Conservation (phyloP, 1,140 invertebrate species). For the Melanaphis sacchari region DNA sequence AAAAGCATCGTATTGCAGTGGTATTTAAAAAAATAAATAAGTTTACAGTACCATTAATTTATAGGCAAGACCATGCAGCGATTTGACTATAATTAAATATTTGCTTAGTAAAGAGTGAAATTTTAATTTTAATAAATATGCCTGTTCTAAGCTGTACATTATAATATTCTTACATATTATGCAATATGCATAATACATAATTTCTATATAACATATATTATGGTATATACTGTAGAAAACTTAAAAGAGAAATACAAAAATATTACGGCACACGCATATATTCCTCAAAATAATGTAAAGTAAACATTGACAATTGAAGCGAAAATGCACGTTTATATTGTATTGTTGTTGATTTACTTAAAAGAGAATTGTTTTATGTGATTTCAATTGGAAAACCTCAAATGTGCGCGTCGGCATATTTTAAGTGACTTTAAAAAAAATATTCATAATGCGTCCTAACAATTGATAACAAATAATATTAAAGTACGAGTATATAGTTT, state of each 20-base stretch:
- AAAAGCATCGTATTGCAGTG: background rate
- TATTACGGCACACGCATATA: background rate
- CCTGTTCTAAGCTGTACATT: background rate
- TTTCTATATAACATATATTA: background rate
- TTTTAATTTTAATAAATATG: background rate
- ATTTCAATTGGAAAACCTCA: background rate
- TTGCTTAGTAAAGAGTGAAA: background rate
- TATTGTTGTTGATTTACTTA: conserved; percentile 21
- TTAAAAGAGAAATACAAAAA: background rate
- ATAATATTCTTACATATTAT: background rate
- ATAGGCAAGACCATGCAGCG: background rate
- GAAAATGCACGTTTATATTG: background rate
- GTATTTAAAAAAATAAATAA: conserved; percentile 19
- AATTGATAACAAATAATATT: background rate
- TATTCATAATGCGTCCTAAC: conserved; percentile 16
- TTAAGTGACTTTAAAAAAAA: background rate
- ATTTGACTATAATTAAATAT: background rate
- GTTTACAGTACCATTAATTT: background rate
- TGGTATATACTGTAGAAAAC: background rate
- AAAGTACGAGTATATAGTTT: background rate
- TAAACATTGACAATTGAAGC: background rate
- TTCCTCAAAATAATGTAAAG: background rate
- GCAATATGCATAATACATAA: background rate
- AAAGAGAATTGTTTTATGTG: background rate
- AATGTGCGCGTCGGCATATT: background rate